These are phyloP conservation scores for Andrena trimmerana DNA, from an alignment of 2,888 invertebrate genomes.

Conservation along the genomic window DNA sequence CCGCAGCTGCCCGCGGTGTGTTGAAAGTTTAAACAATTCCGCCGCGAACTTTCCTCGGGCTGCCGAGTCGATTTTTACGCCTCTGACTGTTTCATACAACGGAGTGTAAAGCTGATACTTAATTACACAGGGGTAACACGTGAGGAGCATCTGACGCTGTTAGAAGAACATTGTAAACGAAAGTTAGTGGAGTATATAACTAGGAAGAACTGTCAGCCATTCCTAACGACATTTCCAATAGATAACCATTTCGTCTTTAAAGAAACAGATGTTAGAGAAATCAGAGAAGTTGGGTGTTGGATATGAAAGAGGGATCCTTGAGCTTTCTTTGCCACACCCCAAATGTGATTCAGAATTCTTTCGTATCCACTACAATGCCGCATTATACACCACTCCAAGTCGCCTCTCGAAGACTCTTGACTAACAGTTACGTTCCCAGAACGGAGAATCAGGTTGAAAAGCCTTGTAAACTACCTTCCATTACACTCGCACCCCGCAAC, in stretches of 20 bases:
- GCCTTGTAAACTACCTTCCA: not conserved
- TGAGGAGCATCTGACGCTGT: not conserved
- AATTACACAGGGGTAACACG: not conserved
- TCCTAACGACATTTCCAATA: not conserved
- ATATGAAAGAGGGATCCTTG: not conserved
- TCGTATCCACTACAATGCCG: not conserved
- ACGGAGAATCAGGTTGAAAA: not conserved
- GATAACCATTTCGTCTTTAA: not conserved
- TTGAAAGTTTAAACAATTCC: constrained; percentile 28
- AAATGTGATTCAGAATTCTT: constrained; percentile 14
- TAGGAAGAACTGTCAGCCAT: not conserved
- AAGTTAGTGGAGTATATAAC: not conserved
- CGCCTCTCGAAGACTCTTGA: not conserved
- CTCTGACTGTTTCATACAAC: not conserved
- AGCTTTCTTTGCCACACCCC: not conserved
- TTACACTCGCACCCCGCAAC: not conserved
- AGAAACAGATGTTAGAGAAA: not conserved
- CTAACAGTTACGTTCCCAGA: constrained; percentile 5
- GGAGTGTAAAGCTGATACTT: not conserved
- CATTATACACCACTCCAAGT: not conserved
- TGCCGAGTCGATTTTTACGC: not conserved
- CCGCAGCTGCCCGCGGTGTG: not conserved
- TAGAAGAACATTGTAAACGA: not conserved
- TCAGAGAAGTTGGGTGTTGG: not conserved
- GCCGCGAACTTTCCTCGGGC: not conserved